Percentiles rank a stretch among this genome's conserved stretches.
phyloP scores from a whole-genome alignment of 2,888 invertebrate genomes.

The Monoplex corrugatus region DNA sequence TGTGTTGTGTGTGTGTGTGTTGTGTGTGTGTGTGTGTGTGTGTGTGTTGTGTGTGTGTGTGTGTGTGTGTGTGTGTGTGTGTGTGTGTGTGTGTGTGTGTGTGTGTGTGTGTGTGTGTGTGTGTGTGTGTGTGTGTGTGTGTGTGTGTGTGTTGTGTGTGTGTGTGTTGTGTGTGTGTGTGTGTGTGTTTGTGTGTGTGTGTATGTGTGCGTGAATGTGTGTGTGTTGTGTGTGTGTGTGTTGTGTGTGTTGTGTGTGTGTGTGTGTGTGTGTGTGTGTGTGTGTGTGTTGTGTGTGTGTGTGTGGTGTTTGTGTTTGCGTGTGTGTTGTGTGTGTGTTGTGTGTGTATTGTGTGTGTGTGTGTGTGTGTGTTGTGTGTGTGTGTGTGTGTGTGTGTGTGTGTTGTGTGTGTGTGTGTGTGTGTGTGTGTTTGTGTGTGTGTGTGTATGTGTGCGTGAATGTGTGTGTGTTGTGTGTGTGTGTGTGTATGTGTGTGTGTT shows the following conservation, averaged over 20 bases:
- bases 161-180: slow-evolving; percentile 31
- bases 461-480: not conserved
- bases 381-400: slow-evolving; percentile 36
- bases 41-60: slow-evolving; percentile 6
- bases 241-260: not conserved
- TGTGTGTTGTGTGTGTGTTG: not conserved
- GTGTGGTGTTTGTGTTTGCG: not conserved
- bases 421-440: slow-evolving; percentile 24
- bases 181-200: not conserved
- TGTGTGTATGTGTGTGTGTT: not conserved
- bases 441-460: not conserved
- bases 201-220: not conserved
- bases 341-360: not conserved
- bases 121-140: slow-evolving; percentile 31
- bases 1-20: not conserved
- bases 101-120: not conserved
- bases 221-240: slow-evolving; percentile 27
- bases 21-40: slow-evolving; percentile 15
- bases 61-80: not conserved
- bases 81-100: no score
- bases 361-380: slow-evolving; percentile 31
- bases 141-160: slow-evolving; percentile 36
- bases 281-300: not conserved
- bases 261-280: not conserved
- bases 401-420: slow-evolving; percentile 26